phyloP scores from a whole-genome alignment of 1,140 invertebrate species.

The Neelides sp. region DNA sequence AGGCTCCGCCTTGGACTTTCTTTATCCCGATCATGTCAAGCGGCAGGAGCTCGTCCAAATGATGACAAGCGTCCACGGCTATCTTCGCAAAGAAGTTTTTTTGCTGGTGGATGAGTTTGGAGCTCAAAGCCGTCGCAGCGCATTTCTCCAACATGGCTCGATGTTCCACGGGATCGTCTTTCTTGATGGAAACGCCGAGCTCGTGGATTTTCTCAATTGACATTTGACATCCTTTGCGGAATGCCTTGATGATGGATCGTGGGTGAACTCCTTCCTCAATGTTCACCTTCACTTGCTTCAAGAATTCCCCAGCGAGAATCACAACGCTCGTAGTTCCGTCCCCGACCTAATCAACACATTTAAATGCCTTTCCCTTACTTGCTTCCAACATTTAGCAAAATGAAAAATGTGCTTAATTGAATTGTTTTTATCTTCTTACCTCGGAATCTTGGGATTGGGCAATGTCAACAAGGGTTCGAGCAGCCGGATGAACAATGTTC shows the following conservation, averaged over 20 bases:
- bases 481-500: constrained; percentile 95
- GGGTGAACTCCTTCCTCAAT: constrained; percentile 96
- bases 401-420: too few relatives aligned
- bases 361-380: constrained; percentile 3
- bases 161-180: constrained; percentile 45
- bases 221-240: constrained; percentile 65
- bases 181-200: constrained; percentile 63
- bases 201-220: constrained; percentile 74
- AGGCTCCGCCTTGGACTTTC: constrained; percentile 85
- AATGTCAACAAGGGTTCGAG: constrained; percentile 94
- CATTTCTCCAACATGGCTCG: constrained; percentile 78
- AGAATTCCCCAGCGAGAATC: constrained; percentile 82
- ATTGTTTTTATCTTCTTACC: constrained; percentile 43
- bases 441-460: constrained; percentile 99
- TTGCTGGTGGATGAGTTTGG: constrained; percentile 89
- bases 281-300: constrained; percentile 89
- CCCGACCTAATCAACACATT: constrained; percentile 58
- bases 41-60: constrained; percentile 82
- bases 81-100: constrained; percentile 93
- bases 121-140: constrained; percentile 89
- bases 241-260: constrained; percentile 74
- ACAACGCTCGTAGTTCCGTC: constrained; percentile 97
- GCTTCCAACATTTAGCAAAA: not conserved
- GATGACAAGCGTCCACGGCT: constrained; percentile 93
- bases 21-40: constrained; percentile 99